phyloP scores from a whole-genome alignment of 35 echinoderm and acorn worm genomes.

The Stichopus chloronotus region DNA sequence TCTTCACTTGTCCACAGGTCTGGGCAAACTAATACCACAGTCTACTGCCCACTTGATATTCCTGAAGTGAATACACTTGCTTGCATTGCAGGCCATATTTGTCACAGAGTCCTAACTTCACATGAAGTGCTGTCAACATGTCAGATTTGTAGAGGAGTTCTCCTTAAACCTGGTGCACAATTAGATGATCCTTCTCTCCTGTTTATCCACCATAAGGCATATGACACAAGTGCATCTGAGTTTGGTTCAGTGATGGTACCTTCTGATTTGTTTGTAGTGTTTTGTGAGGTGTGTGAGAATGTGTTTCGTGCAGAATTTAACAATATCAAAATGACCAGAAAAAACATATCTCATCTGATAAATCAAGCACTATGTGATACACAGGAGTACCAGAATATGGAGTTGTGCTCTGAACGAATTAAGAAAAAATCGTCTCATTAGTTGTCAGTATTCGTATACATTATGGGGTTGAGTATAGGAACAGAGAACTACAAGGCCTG shows the following conservation, averaged over 20 bases:
- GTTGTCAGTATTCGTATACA: constrained; percentile 71
- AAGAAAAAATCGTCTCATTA: constrained; percentile 45
- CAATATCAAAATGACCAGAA: constrained; percentile 56
- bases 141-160: constrained; percentile 30
- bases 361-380: constrained; percentile 46
- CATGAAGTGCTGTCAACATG: too few relatives aligned
- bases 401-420: constrained; percentile 52
- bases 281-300: constrained; percentile 48
- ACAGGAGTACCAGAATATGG: constrained; percentile 47
- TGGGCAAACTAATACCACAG: too few relatives aligned
- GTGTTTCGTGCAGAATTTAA: constrained; percentile 56
- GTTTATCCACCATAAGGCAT: neutral
- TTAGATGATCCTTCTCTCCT: constrained; percentile 47
- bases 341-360: constrained; percentile 44
- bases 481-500: constrained; percentile 47
- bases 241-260: neutral
- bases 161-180: constrained; percentile 5
- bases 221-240: constrained; percentile 5
- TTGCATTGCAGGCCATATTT: too few relatives aligned
- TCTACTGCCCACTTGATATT: too few relatives aligned
- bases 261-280: constrained; percentile 4
- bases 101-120: too few relatives aligned
- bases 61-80: too few relatives aligned
- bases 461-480: constrained; percentile 62
- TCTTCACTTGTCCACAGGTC: too few relatives aligned